A percentile compares a stretch with the other conserved stretches of the same genome.
These are phyloP conservation scores for Epinotia bilunana DNA, from an alignment of 2,888 invertebrate genomes.

Conservation along the genomic window DNA sequence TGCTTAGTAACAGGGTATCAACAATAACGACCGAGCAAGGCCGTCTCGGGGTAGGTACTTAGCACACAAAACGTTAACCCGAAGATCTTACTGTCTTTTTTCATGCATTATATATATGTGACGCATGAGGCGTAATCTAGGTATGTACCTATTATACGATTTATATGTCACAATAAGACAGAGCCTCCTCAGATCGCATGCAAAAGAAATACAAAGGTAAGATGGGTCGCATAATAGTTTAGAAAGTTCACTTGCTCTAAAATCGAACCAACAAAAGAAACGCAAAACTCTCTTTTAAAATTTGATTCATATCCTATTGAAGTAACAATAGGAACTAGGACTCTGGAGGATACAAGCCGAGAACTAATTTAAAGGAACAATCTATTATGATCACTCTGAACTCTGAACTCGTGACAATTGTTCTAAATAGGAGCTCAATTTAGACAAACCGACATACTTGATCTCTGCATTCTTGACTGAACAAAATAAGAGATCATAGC, in stretches of 20 bases:
- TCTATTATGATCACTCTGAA: background rate
- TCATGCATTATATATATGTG: background rate
- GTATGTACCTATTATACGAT: background rate
- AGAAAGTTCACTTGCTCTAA: too few relatives aligned
- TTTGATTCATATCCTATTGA: too few relatives aligned
- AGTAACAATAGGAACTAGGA: too few relatives aligned
- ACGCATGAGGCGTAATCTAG: background rate
- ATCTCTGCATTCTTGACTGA: background rate
- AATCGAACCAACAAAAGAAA: too few relatives aligned
- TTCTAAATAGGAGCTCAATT: background rate
- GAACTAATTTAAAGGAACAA: background rate
- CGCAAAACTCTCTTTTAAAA: too few relatives aligned
- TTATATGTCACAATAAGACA: background rate
- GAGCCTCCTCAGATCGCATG: background rate
- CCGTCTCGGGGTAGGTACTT: background rate
- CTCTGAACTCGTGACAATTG: background rate
- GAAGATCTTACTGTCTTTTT: constrained; percentile 5
- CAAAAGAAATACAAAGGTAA: background rate
- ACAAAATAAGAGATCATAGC: background rate
- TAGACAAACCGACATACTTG: too few relatives aligned
- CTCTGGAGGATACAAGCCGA: too few relatives aligned
- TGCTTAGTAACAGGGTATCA: constrained; percentile 31
- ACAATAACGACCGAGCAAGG: constrained; percentile 30
- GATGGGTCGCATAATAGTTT: too few relatives aligned
- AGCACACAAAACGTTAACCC: background rate